phyloP scores from a whole-genome alignment of 2,797 vertebrate genomes.

The Fratercula arctica region DNA sequence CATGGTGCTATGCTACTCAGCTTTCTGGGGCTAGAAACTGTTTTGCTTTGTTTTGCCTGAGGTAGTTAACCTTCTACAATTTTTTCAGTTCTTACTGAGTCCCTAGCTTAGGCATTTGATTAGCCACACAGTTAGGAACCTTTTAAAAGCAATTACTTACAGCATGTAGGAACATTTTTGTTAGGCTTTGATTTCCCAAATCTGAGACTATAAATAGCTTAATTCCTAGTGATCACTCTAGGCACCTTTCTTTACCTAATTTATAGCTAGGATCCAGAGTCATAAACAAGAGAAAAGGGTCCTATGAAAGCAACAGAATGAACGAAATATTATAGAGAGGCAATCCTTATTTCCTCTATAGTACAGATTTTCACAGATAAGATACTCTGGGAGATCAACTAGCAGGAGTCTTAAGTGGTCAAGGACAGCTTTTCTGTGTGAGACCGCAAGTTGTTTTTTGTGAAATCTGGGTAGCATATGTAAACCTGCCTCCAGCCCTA shows the following conservation, averaged over 20 bases:
- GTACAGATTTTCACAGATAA: neutral
- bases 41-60: neutral
- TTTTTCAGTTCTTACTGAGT: neutral
- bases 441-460: neutral
- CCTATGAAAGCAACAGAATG: neutral
- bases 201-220: constrained; percentile 2
- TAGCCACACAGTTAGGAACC: neutral
- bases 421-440: neutral
- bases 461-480: neutral
- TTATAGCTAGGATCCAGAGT: neutral
- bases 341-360: neutral
- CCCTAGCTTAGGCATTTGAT: neutral
- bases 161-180: neutral
- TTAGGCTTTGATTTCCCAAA: neutral
- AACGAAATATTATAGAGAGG: neutral
- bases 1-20: neutral
- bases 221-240: neutral
- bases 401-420: neutral
- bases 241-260: neutral
- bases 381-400: neutral
- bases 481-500: neutral
- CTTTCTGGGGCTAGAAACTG: neutral
- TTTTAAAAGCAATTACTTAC: constrained; percentile 8
- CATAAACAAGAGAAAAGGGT: neutral
- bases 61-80: neutral